Percentiles rank a stretch among this genome's conserved stretches.
These are phyloP conservation scores for Habrosyne pyritoides DNA, from an alignment of 2,888 invertebrate genomes.

Conservation along the genomic window DNA sequence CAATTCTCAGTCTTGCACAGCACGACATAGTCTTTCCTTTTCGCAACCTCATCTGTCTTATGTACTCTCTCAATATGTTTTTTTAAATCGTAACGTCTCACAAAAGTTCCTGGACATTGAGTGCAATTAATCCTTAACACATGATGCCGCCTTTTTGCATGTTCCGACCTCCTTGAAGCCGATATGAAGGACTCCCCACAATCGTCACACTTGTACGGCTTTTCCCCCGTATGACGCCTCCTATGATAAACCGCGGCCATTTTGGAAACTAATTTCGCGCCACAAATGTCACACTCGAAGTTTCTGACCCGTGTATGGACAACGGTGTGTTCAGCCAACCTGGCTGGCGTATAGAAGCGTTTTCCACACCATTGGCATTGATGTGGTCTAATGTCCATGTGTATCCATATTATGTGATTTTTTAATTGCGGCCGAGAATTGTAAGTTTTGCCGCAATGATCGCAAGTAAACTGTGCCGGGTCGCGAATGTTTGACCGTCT, in stretches of 20 bases:
- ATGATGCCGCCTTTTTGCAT: slow-evolving; percentile 70
- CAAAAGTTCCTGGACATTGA: slow-evolving; percentile 58
- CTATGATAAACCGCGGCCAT: slow-evolving; percentile 77
- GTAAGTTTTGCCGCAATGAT: slow-evolving; percentile 68
- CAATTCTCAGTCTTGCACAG: background rate
- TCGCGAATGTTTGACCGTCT: slow-evolving; percentile 68
- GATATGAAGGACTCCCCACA: slow-evolving; percentile 74
- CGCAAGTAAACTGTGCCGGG: slow-evolving; percentile 67
- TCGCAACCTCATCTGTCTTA: slow-evolving; percentile 12
- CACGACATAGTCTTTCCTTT: background rate
- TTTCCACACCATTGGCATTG: slow-evolving; percentile 80
- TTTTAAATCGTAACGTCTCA: slow-evolving; percentile 58
- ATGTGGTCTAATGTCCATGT: slow-evolving; percentile 73
- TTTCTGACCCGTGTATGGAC: slow-evolving; percentile 81
- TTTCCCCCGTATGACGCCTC: slow-evolving; percentile 74
- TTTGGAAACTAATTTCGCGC: slow-evolving; percentile 69
- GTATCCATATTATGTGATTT: slow-evolving; percentile 79
- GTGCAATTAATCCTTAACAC: slow-evolving; percentile 52
- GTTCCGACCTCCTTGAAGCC: slow-evolving; percentile 68
- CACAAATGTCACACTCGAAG: slow-evolving; percentile 80
- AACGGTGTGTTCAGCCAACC: slow-evolving; percentile 77
- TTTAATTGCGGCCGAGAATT: slow-evolving; percentile 66
- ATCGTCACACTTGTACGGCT: slow-evolving; percentile 70
- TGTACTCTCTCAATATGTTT: slow-evolving; percentile 63
- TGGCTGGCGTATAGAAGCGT: slow-evolving; percentile 76